phyloP scores from a whole-genome alignment of 2,888 invertebrate species.

The Epistrophe eligans region DNA sequence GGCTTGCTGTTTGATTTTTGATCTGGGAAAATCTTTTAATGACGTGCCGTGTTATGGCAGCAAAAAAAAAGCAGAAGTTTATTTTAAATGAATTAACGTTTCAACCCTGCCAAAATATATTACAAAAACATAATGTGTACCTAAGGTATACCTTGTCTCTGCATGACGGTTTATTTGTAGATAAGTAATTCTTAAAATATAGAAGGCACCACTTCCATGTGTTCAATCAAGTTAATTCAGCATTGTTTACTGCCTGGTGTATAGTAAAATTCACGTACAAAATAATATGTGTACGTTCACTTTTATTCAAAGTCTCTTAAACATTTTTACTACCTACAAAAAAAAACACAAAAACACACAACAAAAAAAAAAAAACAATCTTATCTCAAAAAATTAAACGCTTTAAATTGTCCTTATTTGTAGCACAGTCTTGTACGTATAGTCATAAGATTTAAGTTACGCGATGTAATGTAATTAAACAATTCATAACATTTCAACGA shows the following conservation, averaged over 20 bases:
- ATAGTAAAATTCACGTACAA: constrained; percentile 2
- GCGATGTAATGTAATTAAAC: constrained; percentile 46
- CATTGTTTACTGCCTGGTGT: neutral
- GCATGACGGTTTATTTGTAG: neutral
- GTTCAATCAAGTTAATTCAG: constrained; percentile 7
- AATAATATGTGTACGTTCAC: neutral
- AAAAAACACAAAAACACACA: neutral
- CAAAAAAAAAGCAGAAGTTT: neutral
- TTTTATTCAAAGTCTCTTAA: neutral
- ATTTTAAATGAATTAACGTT: neutral
- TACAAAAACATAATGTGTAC: neutral
- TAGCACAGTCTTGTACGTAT: constrained; percentile 7
- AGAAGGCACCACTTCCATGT: neutral
- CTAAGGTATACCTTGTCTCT: neutral
- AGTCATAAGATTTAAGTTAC: constrained; percentile 35
- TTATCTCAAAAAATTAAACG: constrained; percentile 34
- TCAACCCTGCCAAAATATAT: neutral
- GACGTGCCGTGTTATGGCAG: neutral
- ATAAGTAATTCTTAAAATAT: neutral
- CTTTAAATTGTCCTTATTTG: constrained; percentile 33
- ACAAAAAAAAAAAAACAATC: neutral
- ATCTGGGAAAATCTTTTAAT: neutral
- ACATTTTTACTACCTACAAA: neutral
- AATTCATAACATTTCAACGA: constrained; percentile 50
- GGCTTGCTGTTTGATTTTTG: neutral